Percentiles rank a stretch among this genome's conserved stretches.
Conservation (phyloP, 2,888 invertebrate species). For the Panzeria rudis region DNA sequence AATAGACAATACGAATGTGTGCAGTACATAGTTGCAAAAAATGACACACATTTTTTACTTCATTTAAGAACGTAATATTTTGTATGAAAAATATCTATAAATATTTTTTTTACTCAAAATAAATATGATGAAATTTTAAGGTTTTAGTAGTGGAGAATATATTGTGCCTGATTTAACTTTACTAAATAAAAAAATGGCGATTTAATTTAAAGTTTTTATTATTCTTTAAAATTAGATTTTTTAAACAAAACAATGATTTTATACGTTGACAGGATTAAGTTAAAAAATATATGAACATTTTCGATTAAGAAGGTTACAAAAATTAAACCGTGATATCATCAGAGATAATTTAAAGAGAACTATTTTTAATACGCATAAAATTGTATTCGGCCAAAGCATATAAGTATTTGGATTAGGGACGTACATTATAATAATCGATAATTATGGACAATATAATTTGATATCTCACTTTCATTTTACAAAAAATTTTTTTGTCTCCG, state of each 20-base stretch:
- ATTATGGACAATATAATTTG: no score
- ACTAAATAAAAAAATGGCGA: neutral
- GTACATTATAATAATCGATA: no score
- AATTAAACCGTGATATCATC: neutral
- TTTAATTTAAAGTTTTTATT: constrained; percentile 15
- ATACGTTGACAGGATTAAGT: constrained; percentile 21
- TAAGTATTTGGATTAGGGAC: no score
- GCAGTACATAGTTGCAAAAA: constrained; percentile 33
- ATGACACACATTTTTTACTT: constrained; percentile 66
- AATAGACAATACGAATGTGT: constrained; percentile 13
- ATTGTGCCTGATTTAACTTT: neutral
- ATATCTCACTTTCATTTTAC: no score
- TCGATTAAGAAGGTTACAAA: neutral
- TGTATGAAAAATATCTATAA: neutral
- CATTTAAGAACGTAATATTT: constrained; percentile 45
- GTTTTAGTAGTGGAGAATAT: constrained; percentile 7
- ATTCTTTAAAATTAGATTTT: neutral
- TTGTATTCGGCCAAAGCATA: no score
- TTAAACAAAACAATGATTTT: constrained; percentile 11
- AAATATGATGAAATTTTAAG: constrained; percentile 40
- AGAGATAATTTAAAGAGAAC: neutral
- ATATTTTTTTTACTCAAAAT: constrained; percentile 21
- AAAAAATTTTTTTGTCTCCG: no score
- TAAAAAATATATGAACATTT: neutral
- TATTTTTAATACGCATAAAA: neutral